Evolutionary conservation across 2,888 invertebrate species (phyloP), one percentile per base, ranked within the genome.

Genomic region (Diplolepis rosae): DNA sequence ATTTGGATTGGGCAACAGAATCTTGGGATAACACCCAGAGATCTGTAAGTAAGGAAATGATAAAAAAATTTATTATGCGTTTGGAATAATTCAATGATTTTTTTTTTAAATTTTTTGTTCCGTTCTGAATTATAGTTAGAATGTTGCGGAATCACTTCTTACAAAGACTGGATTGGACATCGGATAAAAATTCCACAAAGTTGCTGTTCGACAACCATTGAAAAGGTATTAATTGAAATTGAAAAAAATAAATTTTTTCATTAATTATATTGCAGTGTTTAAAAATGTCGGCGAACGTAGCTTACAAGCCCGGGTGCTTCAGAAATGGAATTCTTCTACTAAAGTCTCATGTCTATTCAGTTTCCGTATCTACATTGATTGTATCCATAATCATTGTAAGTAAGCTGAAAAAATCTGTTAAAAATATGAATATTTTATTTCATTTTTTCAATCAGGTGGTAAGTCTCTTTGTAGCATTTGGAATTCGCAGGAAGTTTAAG

Each of bases 1-100:
- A 77, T 3, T 68, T 76, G 18, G 75, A 78, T 52, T 81, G 79
- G 78, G 82, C 77, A 4, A 79, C 75, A 39, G 80, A 82, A 66
- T 79, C 83, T 39, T 85, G 84, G 84, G 84, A 85, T 45, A 85
- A 83, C 65, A 84, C 84, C 45, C 84, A 85, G 4, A 79, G 71
- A 81, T 83, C 83, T 54, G 84, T 85, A 75, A 78, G 70, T n/a
- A n/a, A n/a, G n/a, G n/a, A n/a, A n/a, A n/a, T n/a, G n/a, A n/a
- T n/a, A n/a, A n/a, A n/a, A n/a, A n/a, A n/a, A n/a, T n/a, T n/a
- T n/a, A n/a, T n/a, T n/a, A n/a, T n/a, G n/a, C n/a, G n/a, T n/a
- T n/a, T n/a, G n/a, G n/a, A n/a, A n/a, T n/a, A n/a, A n/a, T n/a
- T n/a, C n/a, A n/a, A n/a, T n/a, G n/a, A 27, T 4, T 18, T 9